A percentile compares a stretch with the other conserved stretches of the same genome.
Conservation (phyloP, 2,888 invertebrate species). For the Drosophila mulleri region DNA sequence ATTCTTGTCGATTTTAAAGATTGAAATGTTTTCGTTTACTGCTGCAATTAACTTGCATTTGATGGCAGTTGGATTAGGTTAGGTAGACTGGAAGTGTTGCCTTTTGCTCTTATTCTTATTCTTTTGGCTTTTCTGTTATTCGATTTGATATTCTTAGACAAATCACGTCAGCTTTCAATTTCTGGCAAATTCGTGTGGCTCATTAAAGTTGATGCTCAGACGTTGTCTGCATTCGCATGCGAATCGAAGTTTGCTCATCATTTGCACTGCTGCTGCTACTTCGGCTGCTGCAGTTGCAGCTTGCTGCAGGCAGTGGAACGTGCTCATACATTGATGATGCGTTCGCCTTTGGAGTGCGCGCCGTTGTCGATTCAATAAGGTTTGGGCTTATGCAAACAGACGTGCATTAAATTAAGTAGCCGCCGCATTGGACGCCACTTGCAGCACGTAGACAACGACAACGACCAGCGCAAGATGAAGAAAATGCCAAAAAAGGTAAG, state of each 20-base stretch:
- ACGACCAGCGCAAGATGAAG: slow-evolving; percentile 38
- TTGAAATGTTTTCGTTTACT: slow-evolving; percentile 8
- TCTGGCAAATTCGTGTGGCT: slow-evolving; percentile 74
- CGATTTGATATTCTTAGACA: slow-evolving; percentile 22
- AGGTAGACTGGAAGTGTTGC: not conserved
- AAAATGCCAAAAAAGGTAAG: slow-evolving; percentile 6
- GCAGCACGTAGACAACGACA: slow-evolving; percentile 70
- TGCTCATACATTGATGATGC: slow-evolving; percentile 82
- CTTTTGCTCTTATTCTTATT: not conserved
- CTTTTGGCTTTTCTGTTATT: no score
- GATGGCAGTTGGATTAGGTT: not conserved
- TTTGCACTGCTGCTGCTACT: slow-evolving; percentile 50
- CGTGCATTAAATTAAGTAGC: slow-evolving; percentile 81
- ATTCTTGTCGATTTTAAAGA: slow-evolving; percentile 14
- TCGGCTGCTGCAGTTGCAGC: slow-evolving; percentile 29
- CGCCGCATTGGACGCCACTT: slow-evolving; percentile 67
- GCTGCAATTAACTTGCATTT: slow-evolving; percentile 2
- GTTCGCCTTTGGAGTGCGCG: slow-evolving; percentile 41
- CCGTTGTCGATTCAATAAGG: slow-evolving; percentile 72
- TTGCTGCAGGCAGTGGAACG: slow-evolving; percentile 67
- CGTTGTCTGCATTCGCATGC: slow-evolving; percentile 52
- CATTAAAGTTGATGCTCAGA: slow-evolving; percentile 77
- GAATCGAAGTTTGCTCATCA: slow-evolving; percentile 80
- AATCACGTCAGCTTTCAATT: slow-evolving; percentile 80
- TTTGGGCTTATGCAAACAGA: slow-evolving; percentile 81